Evolutionary conservation across 2,113 vertebrate species (phyloP).

Genomic region (Pandion haliaetus): DNA sequence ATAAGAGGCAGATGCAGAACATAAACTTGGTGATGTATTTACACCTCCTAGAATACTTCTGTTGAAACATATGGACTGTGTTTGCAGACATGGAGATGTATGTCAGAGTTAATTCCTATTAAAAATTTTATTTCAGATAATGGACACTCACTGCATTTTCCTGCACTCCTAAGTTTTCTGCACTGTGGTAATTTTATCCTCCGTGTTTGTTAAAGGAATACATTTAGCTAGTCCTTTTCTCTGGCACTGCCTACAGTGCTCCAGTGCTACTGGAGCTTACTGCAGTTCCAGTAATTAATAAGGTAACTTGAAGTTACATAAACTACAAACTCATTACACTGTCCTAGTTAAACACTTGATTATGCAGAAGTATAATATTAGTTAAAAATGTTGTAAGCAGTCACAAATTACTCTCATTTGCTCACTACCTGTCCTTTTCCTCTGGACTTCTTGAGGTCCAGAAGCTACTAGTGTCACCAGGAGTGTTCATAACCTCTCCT

Average conservation of each 20-base stretch:
- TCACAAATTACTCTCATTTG: neutral
- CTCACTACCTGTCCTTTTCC: neutral
- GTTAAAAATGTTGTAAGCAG: neutral
- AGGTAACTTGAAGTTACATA: neutral
- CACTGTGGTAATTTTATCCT: neutral
- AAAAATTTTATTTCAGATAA: neutral
- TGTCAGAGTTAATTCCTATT: neutral
- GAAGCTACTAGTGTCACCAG: neutral
- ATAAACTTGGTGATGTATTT: neutral
- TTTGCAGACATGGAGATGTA: neutral
- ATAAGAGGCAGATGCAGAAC: neutral
- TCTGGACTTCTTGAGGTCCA: neutral
- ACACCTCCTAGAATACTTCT: neutral
- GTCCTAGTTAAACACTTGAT: neutral
- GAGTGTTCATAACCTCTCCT: neutral
- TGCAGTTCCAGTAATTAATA: neutral
- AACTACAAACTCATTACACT: neutral
- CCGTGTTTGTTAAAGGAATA: neutral
- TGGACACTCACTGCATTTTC: neutral
- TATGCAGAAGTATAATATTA: neutral
- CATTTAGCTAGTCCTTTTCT: neutral
- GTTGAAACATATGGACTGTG: neutral
- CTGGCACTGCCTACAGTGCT: neutral
- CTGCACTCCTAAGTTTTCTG: neutral
- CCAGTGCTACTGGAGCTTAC: neutral